Evolutionary conservation across 2,888 invertebrate genomes (phyloP), one percentile per base, ranked within the genome.

Genomic region (Perithous albicinctus): DNA sequence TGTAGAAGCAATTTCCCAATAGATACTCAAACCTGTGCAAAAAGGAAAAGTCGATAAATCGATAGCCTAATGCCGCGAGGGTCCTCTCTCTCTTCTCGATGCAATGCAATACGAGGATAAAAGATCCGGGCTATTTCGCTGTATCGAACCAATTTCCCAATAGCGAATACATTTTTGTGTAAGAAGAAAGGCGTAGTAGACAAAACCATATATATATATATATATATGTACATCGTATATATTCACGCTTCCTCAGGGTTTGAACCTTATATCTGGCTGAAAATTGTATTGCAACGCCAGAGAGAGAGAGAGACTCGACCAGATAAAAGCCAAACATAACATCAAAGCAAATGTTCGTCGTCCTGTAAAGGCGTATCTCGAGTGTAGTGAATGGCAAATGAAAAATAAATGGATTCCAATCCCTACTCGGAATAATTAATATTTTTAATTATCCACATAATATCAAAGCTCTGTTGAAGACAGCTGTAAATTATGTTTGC

Each of bases 61-160:
- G 59, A 59, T 59, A 32, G 35, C 59, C 59, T 59, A 59, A 59
- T 59, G 59, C 59, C 59, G 32, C 59, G 32, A 29, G 59, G 23
- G 51, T 32, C 18, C 32, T n/a, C n/a, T n/a, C 59, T 59, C 29
- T 32, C 18, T 32, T 18, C 32, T 8, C 29, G n/a, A 32, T 7
- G 59, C 59, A 59, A 35, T 59, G 15, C 32, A 59, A 59, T 32
- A 32, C 59, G 32, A 32, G 59, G 59, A 59, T 59, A 59, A 59
- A 59, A 59, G 59, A 59, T 59, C 32, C 32, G 18, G 59, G 32
- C 29, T 59, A 29, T 59, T n/a, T 59, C 59, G 59, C 35, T 59
- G 59, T 59, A 59, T 59, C 59, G 59, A 59, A 59, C 59, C 32
- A 59, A 59, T 59, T 59, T 59, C 29, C 59, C 59, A 59, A 59